Percentiles rank a stretch among this genome's conserved stretches.
phyloP scores from a whole-genome alignment of 2,888 invertebrate genomes.

The Parnassius orleans region DNA sequence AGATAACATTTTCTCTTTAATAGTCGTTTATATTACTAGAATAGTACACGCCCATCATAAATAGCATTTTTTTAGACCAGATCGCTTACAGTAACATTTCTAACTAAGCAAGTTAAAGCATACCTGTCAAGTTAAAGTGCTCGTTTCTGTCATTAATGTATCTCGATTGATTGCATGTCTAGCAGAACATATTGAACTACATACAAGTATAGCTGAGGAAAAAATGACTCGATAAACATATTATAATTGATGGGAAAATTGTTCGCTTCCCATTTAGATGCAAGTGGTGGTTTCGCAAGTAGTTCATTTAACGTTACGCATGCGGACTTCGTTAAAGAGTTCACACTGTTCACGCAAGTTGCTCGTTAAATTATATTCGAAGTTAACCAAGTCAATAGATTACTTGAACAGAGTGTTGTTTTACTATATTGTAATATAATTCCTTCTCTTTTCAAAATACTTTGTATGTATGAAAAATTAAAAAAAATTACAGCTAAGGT shows the following conservation, averaged over 20 bases:
- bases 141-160: slow-evolving; percentile 14
- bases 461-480: no score
- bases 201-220: slow-evolving; percentile 2
- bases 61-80: slow-evolving; percentile 9
- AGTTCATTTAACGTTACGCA: not conserved
- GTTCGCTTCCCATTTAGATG: slow-evolving; percentile 7
- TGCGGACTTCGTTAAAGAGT: not conserved
- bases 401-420: slow-evolving; percentile 10
- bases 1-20: slow-evolving; percentile 9
- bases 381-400: slow-evolving; percentile 5
- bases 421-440: not conserved
- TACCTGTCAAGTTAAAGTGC: slow-evolving; percentile 14
- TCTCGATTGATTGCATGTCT: slow-evolving; percentile 14
- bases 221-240: slow-evolving; percentile 9
- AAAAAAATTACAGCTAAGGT: no score
- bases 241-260: slow-evolving; percentile 21
- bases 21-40: slow-evolving; percentile 8
- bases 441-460: no score
- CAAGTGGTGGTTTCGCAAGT: slow-evolving; percentile 2
- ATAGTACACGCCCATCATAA: slow-evolving; percentile 17
- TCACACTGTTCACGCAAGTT: slow-evolving; percentile 14
- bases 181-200: slow-evolving; percentile 2
- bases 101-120: slow-evolving; percentile 16
- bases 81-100: slow-evolving; percentile 7
- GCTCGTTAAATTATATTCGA: not conserved